phyloP scores from a whole-genome alignment of 2,797 vertebrate genomes.

The Arctocebus calabarensis region DNA sequence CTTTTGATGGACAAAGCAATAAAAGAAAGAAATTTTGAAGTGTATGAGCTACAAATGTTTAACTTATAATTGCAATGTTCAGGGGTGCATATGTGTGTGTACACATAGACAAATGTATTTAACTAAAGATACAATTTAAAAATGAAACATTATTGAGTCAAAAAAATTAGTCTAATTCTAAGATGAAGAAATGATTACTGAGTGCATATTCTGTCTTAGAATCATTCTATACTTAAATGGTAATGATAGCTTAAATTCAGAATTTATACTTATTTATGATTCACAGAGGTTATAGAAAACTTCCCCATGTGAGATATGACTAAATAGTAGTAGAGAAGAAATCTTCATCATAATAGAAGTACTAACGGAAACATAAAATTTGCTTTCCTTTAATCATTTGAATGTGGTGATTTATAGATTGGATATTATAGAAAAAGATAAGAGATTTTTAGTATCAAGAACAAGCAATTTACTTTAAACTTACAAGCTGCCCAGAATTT shows the following conservation, averaged over 20 bases:
- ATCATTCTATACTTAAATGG: neutral
- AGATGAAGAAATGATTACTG: neutral
- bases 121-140: neutral
- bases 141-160: neutral
- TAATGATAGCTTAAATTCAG: neutral
- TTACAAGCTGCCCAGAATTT: slow-evolving; percentile 50
- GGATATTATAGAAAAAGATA: neutral
- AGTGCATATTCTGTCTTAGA: neutral
- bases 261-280: neutral
- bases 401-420: neutral
- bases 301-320: neutral
- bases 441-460: neutral
- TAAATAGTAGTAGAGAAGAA: neutral
- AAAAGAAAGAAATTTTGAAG: neutral
- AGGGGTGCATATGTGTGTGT: neutral
- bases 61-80: neutral
- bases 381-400: slow-evolving; percentile 38
- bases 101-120: neutral
- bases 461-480: slow-evolving; percentile 57
- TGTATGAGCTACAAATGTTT: neutral
- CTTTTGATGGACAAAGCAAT: neutral
- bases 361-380: neutral
- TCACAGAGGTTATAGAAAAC: neutral
- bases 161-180: neutral
- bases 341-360: neutral